These are phyloP conservation scores for Xylocampa areola DNA, from an alignment of 2,888 invertebrate species.

Conservation along the genomic window DNA sequence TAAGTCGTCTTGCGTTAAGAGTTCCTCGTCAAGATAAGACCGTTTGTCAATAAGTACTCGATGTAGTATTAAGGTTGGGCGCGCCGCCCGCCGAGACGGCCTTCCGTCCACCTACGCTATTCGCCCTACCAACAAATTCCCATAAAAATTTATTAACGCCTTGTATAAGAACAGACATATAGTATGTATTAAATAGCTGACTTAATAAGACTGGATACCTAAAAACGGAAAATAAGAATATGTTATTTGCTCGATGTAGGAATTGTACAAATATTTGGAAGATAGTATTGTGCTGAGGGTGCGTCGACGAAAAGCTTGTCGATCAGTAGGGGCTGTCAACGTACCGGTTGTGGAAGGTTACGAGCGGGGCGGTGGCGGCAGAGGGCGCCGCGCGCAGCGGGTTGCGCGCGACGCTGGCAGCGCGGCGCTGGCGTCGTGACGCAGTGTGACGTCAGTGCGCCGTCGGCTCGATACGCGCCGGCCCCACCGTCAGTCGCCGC, in stretches of 20 bases:
- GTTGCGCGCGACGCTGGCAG: constrained; percentile 79
- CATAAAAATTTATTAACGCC: constrained; percentile 68
- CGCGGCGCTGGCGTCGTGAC: constrained; percentile 89
- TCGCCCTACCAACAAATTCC: constrained; percentile 66
- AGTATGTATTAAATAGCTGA: constrained; percentile 35
- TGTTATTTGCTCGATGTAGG: constrained; percentile 38
- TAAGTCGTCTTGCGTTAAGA: constrained; percentile 48
- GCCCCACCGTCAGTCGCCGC: constrained; percentile 90
- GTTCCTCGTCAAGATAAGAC: constrained; percentile 64
- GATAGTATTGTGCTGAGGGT: constrained; percentile 48
- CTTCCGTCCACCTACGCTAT: constrained; percentile 67
- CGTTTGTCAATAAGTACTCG: constrained; percentile 65
- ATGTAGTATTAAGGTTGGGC: constrained; percentile 66
- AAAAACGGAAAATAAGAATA: constrained; percentile 19
- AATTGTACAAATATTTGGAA: constrained; percentile 49
- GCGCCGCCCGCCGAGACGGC: constrained; percentile 66
- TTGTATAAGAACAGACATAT: constrained; percentile 54
- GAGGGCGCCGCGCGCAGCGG: constrained; percentile 73
- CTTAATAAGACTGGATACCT: constrained; percentile 8
- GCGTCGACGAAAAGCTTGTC: constrained; percentile 71
- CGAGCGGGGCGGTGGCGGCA: constrained; percentile 75
- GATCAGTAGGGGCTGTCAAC: constrained; percentile 80
- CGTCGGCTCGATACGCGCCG: constrained; percentile 91
- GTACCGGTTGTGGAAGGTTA: constrained; percentile 85
- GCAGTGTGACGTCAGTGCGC: constrained; percentile 93